These are phyloP conservation scores for Lucinisca nassula DNA, from an alignment of 2,888 invertebrate genomes.

Conservation along the genomic window DNA sequence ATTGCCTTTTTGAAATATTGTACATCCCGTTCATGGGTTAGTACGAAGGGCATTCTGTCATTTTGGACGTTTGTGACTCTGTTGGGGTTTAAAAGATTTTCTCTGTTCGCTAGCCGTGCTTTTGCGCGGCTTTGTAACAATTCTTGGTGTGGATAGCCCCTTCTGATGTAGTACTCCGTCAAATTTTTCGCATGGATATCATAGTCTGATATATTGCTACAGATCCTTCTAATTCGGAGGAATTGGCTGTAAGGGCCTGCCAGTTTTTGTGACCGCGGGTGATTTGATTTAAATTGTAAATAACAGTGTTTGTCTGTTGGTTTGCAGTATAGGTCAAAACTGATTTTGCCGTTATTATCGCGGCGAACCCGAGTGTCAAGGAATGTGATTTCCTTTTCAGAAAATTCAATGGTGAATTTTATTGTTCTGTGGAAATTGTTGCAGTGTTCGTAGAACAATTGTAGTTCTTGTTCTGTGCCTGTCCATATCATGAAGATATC, in stretches of 20 bases:
- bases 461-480: background rate
- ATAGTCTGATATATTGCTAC: background rate
- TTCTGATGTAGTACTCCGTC: background rate
- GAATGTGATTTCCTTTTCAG: background rate
- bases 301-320: conserved; percentile 24
- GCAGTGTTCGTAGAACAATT: conserved; percentile 1
- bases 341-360: background rate
- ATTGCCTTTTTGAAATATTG: background rate
- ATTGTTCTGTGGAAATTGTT: conserved; percentile 21
- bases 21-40: background rate
- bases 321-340: conserved; percentile 2
- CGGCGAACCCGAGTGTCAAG: background rate
- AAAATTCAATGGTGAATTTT: conserved; percentile 23
- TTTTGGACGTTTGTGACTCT: background rate
- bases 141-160: background rate
- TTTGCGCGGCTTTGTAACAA: background rate
- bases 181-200: background rate
- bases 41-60: background rate
- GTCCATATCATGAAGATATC: conserved; percentile 60
- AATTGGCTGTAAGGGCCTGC: conserved; percentile 10
- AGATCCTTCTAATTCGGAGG: conserved; percentile 1
- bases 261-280: background rate
- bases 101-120: background rate
- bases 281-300: background rate
- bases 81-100: background rate